phyloP scores from a whole-genome alignment of 1,140 invertebrate species.

The Lethocerus indicus region DNA sequence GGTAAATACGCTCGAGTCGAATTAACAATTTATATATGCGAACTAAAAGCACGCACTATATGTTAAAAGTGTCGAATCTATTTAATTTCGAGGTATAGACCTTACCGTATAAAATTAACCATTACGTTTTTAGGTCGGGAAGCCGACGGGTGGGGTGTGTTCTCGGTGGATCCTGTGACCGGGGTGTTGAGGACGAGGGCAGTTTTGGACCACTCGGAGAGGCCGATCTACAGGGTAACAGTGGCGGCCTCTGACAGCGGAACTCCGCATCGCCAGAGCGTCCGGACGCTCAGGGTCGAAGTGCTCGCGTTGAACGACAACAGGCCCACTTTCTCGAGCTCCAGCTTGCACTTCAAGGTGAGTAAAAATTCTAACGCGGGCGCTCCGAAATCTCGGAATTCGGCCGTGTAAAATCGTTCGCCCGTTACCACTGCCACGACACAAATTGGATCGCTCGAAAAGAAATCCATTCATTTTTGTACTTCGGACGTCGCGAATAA shows the following conservation, averaged over 20 bases:
- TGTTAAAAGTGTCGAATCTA: too few species aligned
- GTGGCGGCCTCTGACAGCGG: slow-evolving; percentile 77
- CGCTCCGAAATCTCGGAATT: neutral
- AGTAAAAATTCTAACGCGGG: slow-evolving; percentile 19
- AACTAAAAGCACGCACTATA: too few species aligned
- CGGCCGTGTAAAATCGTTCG: too few species aligned
- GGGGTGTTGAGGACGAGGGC: slow-evolving; percentile 76
- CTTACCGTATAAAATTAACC: neutral
- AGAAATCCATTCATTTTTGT: too few species aligned
- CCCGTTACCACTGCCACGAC: too few species aligned
- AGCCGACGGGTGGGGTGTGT: slow-evolving; percentile 65
- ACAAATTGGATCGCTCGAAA: too few species aligned
- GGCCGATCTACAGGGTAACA: slow-evolving; percentile 65
- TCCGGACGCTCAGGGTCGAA: slow-evolving; percentile 66
- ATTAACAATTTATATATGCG: too few species aligned
- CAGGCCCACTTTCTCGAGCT: slow-evolving; percentile 76
- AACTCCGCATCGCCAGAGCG: slow-evolving; percentile 55
- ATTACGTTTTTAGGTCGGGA: slow-evolving; percentile 36
- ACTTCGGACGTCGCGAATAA: too few species aligned
- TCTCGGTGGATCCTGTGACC: slow-evolving; percentile 67
- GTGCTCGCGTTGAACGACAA: slow-evolving; percentile 84
- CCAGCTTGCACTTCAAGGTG: slow-evolving; percentile 71
- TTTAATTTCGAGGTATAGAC: too few species aligned
- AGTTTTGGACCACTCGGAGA: slow-evolving; percentile 79
- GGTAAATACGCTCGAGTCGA: slow-evolving; percentile 33